These are phyloP conservation scores for Diabrotica undecimpunctata DNA, from an alignment of 1,140 invertebrate genomes.

Conservation along the genomic window DNA sequence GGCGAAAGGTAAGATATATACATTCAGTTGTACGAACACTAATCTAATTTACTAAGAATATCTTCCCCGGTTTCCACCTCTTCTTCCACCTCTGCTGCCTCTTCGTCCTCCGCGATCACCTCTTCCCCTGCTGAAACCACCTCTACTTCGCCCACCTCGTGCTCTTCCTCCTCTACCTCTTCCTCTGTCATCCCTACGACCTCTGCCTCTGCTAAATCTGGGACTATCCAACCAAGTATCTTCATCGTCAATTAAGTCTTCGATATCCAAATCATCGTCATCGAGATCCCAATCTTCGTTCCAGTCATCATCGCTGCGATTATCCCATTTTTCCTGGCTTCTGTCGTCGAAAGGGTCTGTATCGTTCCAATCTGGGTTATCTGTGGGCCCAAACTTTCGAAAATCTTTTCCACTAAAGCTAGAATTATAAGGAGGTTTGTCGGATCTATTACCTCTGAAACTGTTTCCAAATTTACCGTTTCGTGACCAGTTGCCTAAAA, in stretches of 20 bases:
- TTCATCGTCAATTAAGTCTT: conserved; percentile 13
- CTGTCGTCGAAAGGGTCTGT: neutral
- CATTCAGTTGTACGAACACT: no score
- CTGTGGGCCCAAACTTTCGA: neutral
- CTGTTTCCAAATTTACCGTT: conserved; percentile 22
- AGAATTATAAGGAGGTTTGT: conserved; percentile 18
- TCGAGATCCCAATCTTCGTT: conserved; percentile 5
- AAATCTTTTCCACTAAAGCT: conserved; percentile 13
- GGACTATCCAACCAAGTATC: conserved; percentile 25
- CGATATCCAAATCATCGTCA: conserved; percentile 21
- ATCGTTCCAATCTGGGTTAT: neutral
- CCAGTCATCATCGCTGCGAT: conserved; percentile 6
- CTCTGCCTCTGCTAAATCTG: conserved; percentile 22
- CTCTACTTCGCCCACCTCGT: conserved; percentile 10
- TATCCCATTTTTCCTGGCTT: conserved; percentile 8
- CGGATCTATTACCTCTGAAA: neutral
- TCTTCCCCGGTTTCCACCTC: conserved; percentile 1
- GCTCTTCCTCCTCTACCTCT: conserved; percentile 15
- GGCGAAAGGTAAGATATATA: no score
- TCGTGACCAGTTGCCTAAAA: conserved; percentile 27
- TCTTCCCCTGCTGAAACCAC: conserved; percentile 1
- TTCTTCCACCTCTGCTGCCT: conserved; percentile 21
- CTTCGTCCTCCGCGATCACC: conserved; percentile 8
- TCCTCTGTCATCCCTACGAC: conserved; percentile 15
- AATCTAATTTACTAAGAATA: no score